These are phyloP conservation scores for Bucco capensis DNA, from an alignment of 2,113 vertebrate genomes.

Conservation along the genomic window DNA sequence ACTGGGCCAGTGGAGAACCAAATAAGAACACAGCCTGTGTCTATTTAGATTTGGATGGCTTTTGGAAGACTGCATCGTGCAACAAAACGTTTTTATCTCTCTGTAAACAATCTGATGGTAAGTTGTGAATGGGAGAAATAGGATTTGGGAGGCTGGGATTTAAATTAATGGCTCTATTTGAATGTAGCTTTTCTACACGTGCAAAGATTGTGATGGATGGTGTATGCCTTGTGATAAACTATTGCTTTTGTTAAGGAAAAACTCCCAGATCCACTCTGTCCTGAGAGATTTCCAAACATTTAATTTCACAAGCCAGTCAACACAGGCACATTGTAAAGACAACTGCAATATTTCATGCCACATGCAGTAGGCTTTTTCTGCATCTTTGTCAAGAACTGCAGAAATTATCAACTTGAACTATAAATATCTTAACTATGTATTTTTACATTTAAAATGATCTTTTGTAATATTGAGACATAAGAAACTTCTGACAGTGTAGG, in stretches of 20 bases:
- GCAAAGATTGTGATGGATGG: background rate
- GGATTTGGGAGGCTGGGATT: background rate
- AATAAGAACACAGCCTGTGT: constrained; percentile 81
- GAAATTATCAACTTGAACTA: background rate
- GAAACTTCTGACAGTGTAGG: background rate
- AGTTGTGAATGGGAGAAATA: background rate
- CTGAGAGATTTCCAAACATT: background rate
- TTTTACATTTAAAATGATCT: background rate
- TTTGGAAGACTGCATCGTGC: constrained; percentile 85
- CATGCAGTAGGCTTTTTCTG: background rate
- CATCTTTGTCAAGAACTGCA: background rate
- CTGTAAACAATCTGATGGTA: constrained; percentile 84
- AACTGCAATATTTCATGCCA: background rate
- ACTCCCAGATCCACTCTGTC: background rate
- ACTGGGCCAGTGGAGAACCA: constrained; percentile 84
- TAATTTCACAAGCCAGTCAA: background rate
- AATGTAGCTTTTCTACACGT: background rate
- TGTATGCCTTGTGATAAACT: background rate
- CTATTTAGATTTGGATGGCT: constrained; percentile 80
- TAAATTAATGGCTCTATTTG: background rate
- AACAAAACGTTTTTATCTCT: constrained; percentile 74
- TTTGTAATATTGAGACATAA: background rate
- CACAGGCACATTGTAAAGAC: background rate
- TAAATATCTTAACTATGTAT: background rate
- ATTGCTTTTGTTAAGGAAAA: background rate